phyloP scores from a whole-genome alignment of 1,140 invertebrate genomes.

The Trachelipus rathkii region DNA sequence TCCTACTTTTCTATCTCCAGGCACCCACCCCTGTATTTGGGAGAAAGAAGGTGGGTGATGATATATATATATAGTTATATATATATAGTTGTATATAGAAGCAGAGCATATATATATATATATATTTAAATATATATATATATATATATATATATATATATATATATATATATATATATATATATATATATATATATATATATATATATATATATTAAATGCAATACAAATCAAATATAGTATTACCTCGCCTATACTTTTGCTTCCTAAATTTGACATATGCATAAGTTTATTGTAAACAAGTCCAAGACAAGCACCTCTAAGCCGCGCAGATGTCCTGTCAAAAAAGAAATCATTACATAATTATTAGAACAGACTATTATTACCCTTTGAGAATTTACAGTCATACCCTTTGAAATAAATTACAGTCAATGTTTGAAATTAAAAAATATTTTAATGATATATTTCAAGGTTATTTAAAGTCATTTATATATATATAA shows the following conservation, averaged over 20 bases:
- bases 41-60: no score
- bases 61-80: constrained; percentile 18
- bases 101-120: not conserved
- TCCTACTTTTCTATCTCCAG: no score
- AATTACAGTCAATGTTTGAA: no score
- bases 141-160: constrained; percentile 11
- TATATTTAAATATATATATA: not conserved
- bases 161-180: constrained; percentile 19
- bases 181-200: constrained; percentile 20
- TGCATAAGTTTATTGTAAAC: constrained; percentile 63
- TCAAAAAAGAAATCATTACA: not conserved
- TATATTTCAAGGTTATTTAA: no score
- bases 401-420: no score
- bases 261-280: constrained; percentile 57
- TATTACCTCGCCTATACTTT: constrained; percentile 58
- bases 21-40: no score
- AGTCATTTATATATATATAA: no score
- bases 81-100: constrained; percentile 14
- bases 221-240: no score
- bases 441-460: no score
- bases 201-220: not conserved
- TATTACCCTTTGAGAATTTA: no score
- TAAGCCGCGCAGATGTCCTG: constrained; percentile 60
- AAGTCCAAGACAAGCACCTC: constrained; percentile 59
- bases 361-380: no score